Percentiles rank a stretch among this genome's conserved stretches.
Conservation (phyloP, 2,797 vertebrate genomes). For the Amazona ochrocephala region DNA sequence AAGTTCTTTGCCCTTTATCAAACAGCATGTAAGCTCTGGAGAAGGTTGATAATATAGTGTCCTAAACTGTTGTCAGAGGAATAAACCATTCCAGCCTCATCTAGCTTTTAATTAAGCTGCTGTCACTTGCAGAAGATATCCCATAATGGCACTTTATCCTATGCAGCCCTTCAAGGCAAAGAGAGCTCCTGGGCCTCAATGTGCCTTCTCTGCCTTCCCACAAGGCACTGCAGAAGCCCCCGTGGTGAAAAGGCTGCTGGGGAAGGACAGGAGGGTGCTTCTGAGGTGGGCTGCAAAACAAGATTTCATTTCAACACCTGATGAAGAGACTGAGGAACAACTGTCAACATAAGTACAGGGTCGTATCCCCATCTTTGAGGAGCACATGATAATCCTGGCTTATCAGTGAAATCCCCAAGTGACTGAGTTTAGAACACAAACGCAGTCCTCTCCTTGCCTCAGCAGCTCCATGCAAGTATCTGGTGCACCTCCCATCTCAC, state of each 20-base stretch:
- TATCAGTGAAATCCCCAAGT: neutral
- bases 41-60: neutral
- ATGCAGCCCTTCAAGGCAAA: neutral
- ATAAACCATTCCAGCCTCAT: neutral
- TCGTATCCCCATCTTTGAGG: too few relatives aligned
- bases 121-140: neutral
- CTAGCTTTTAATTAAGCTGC: slow-evolving; percentile 59
- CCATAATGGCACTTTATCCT: neutral
- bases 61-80: slow-evolving; percentile 13
- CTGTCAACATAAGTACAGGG: neutral
- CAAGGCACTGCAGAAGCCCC: neutral
- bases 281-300: neutral
- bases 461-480: neutral
- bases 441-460: neutral
- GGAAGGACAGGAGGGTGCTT: neutral
- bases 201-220: neutral
- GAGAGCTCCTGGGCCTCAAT: neutral
- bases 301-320: neutral
- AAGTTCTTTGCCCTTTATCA: slow-evolving; percentile 7
- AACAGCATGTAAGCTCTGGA: neutral
- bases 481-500: fast-evolving
- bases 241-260: neutral
- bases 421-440: fast-evolving
- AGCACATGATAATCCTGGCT: neutral
- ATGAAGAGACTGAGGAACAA: neutral